Evolutionary conservation across 2,888 invertebrate genomes (phyloP).

Genomic region (Hemicrepidius hirtus): DNA sequence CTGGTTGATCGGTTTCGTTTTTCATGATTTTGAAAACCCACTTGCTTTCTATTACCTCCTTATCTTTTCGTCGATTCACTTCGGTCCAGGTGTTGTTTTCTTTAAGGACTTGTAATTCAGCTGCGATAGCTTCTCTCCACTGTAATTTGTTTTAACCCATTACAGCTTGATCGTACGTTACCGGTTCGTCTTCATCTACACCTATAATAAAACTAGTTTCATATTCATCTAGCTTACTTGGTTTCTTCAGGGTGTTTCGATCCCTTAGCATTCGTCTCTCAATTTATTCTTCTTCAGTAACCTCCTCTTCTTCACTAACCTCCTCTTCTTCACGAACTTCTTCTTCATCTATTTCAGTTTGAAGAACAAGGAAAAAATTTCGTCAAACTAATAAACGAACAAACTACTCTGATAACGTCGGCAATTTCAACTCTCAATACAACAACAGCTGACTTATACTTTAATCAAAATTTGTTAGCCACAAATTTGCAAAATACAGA

Average conservation of each 20-base stretch:
- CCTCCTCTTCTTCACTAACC: no score
- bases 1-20: no score
- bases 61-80: slow-evolving; percentile 2
- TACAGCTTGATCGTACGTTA: background rate
- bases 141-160: background rate
- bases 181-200: background rate
- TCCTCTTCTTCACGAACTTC: no score
- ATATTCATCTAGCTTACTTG: background rate
- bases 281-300: slow-evolving; percentile 46
- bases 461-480: no score
- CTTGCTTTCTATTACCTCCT: slow-evolving; percentile 11
- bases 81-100: slow-evolving; percentile 40
- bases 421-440: no score
- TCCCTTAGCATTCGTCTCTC: background rate
- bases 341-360: no score
- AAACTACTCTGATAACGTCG: no score
- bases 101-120: slow-evolving; percentile 56
- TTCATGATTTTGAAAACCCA: slow-evolving; percentile 3
- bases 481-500: no score
- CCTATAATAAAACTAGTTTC: background rate
- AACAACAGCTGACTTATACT: no score
- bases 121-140: background rate
- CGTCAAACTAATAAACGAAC: no score
- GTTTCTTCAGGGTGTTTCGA: background rate
- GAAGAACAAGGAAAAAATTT: no score